Conservation (phyloP, 2,113 vertebrate species). For the Sapajus apella region DNA sequence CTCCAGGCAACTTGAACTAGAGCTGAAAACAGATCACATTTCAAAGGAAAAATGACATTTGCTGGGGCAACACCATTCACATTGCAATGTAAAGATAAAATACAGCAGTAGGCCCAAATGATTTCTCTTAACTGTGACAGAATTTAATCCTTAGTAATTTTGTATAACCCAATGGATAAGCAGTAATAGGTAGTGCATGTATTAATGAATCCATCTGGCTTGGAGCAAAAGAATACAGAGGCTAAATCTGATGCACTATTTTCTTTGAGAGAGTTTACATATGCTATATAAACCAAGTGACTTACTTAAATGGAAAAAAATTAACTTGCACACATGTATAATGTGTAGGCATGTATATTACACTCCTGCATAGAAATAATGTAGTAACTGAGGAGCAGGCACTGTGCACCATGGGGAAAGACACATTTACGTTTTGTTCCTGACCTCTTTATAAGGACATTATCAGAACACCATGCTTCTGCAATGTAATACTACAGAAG, state of each 20-base stretch:
- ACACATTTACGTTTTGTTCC: not conserved
- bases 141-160: slow-evolving; percentile 56
- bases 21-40: slow-evolving; percentile 76
- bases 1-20: slow-evolving; percentile 74
- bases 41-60: slow-evolving; percentile 76
- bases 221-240: slow-evolving; percentile 21
- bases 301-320: not conserved
- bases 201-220: slow-evolving; percentile 41
- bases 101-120: slow-evolving; percentile 41
- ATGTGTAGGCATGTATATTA: not conserved
- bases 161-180: slow-evolving; percentile 25
- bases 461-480: not conserved
- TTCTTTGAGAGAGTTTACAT: slow-evolving; percentile 1
- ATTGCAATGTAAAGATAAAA: slow-evolving; percentile 59
- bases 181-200: not conserved
- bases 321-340: slow-evolving; percentile 14
- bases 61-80: slow-evolving; percentile 49
- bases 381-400: not conserved
- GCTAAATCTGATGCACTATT: not conserved
- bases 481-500: not conserved
- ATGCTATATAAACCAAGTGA: not conserved
- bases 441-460: not conserved
- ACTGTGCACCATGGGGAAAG: not conserved
- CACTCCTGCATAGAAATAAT: not conserved
- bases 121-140: slow-evolving; percentile 55